phyloP scores from a whole-genome alignment of 1,140 invertebrate species.

The Drosophila sulfurigaster region DNA sequence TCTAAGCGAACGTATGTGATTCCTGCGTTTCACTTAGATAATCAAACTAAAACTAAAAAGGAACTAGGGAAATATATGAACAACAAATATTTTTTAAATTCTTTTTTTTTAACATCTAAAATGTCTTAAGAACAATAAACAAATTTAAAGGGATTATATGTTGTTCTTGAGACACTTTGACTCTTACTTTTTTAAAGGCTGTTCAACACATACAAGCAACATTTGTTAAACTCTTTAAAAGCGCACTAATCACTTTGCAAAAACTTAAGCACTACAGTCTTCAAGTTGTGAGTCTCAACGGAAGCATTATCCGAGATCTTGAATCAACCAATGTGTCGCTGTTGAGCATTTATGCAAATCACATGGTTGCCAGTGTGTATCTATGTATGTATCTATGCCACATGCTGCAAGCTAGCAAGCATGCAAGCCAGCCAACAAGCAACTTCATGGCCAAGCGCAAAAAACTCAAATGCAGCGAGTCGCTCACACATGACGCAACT shows the following conservation, averaged over 20 bases:
- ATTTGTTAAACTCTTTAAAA: not conserved
- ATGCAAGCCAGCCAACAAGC: constrained; percentile 34
- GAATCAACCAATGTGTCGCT: constrained; percentile 35
- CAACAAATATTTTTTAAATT: no score
- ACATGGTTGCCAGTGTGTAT: constrained; percentile 21
- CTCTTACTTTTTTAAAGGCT: no score
- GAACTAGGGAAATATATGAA: no score
- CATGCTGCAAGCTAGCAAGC: constrained; percentile 33
- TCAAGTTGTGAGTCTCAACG: constrained; percentile 25
- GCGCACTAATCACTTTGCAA: not conserved
- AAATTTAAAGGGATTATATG: no score
- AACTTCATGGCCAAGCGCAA: constrained; percentile 50
- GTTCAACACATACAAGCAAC: not conserved
- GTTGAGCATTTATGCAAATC: constrained; percentile 76
- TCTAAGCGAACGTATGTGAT: constrained; percentile 10
- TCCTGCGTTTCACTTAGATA: not conserved
- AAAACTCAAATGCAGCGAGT: constrained; percentile 16
- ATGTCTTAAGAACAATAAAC: no score
- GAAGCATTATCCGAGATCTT: constrained; percentile 50
- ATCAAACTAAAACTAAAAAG: not conserved
- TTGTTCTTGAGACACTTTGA: no score
- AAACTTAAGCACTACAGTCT: not conserved
- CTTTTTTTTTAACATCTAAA: no score
- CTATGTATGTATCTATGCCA: constrained; percentile 34
- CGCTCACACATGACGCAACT: constrained; percentile 54